Conservation (phyloP, 2,113 vertebrate genomes). For the Forbesichthys papilliferus region DNA sequence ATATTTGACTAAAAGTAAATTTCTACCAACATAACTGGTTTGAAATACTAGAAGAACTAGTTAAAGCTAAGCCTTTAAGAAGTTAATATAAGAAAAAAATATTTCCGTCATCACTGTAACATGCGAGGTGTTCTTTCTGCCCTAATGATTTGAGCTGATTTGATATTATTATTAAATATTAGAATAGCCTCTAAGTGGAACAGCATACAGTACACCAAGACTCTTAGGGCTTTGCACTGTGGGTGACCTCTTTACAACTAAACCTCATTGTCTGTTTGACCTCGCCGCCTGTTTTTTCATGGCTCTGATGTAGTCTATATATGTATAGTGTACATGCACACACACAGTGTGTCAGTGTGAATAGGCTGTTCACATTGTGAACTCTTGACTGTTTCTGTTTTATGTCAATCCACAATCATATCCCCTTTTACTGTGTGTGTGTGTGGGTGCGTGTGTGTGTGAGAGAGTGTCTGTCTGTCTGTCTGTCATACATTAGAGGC, state of each 20-base stretch:
- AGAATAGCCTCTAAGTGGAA: no score
- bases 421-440: conserved; percentile 26
- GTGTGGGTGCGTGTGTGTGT: conserved; percentile 13
- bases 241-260: conserved; percentile 47
- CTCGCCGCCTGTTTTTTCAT: conserved; percentile 5
- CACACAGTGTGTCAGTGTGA: conserved; percentile 29
- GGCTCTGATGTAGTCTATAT: background rate
- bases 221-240: background rate
- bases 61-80: background rate
- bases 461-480: conserved; percentile 4
- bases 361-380: conserved; percentile 47
- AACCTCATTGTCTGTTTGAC: conserved; percentile 43
- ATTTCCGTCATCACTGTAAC: no score
- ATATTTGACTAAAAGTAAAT: background rate
- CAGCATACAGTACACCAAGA: no score
- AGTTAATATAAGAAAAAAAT: no score
- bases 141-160: no score
- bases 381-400: conserved; percentile 24
- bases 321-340: conserved; percentile 3
- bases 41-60: background rate
- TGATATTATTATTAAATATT: no score
- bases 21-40: background rate
- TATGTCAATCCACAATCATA: conserved; percentile 38
- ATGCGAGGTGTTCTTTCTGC: no score
- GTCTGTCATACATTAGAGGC: conserved; percentile 35